These are phyloP conservation scores for Tokudaia tokunoshimensis DNA, from an alignment of 2,797 vertebrate genomes.

Conservation along the genomic window DNA sequence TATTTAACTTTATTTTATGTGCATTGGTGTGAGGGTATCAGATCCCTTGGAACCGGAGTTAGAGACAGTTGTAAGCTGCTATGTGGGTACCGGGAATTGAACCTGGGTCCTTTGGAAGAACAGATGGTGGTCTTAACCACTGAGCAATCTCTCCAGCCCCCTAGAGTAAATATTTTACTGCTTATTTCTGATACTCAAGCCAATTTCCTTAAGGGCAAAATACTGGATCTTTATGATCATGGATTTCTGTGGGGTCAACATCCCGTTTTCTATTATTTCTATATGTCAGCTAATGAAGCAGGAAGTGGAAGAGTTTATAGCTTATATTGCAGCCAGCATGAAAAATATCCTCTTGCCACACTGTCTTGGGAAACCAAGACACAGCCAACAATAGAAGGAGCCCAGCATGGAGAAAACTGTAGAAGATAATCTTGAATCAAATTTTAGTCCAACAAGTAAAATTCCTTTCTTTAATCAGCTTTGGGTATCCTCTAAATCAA, in stretches of 20 bases:
- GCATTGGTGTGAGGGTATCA: neutral
- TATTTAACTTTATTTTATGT: neutral
- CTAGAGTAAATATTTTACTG: neutral
- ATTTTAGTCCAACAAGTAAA: neutral
- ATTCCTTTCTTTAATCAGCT: neutral
- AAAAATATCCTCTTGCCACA: neutral
- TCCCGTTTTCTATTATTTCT: neutral
- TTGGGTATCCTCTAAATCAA: too few relatives aligned
- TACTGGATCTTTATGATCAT: neutral
- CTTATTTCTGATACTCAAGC: slow-evolving; percentile 28
- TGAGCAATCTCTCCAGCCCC: neutral
- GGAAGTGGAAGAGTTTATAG: neutral
- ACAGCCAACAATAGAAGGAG: neutral
- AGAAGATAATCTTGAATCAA: slow-evolving; percentile 33
- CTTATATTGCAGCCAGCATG: neutral
- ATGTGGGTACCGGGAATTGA: neutral
- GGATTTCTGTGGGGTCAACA: neutral
- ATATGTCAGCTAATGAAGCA: neutral
- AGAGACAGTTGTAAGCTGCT: neutral
- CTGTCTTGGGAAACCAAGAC: neutral
- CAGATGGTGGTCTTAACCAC: neutral
- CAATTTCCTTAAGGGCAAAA: slow-evolving; percentile 26
- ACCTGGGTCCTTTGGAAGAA: neutral
- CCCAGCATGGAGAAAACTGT: neutral
- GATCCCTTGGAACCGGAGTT: neutral